These are phyloP conservation scores for Orthosia incerta DNA, from an alignment of 2,888 invertebrate species.

Conservation along the genomic window DNA sequence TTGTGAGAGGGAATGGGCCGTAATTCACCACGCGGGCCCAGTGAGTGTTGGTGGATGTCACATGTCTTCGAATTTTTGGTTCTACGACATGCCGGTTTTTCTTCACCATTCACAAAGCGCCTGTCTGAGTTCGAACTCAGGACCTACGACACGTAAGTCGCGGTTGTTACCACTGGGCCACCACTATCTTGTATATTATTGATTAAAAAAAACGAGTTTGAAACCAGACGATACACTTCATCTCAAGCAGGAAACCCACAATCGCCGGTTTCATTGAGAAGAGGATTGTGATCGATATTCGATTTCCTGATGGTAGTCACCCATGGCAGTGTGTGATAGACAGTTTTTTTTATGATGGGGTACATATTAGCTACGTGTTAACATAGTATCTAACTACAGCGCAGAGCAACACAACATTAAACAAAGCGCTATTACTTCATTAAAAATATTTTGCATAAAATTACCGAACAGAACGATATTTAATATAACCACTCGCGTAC, in stretches of 20 bases:
- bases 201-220: no score
- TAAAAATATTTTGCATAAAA: constrained; percentile 30
- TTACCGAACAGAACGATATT: constrained; percentile 35
- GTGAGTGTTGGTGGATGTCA: no score
- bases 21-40: no score
- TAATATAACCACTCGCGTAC: constrained; percentile 34
- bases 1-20: no score
- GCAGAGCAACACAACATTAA: background rate
- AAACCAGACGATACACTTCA: background rate
- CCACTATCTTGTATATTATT: no score
- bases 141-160: no score
- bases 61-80: no score
- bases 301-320: background rate
- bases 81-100: no score
- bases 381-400: constrained; percentile 8
- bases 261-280: background rate
- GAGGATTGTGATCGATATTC: background rate
- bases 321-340: background rate
- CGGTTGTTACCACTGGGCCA: no score
- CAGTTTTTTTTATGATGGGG: background rate
- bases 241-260: background rate
- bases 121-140: no score
- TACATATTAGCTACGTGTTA: background rate
- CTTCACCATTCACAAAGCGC: no score
- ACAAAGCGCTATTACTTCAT: background rate